Evolutionary conservation across 1,140 invertebrate species (phyloP), one percentile per base, ranked within the genome.

Genomic region (Grapholita molesta): DNA sequence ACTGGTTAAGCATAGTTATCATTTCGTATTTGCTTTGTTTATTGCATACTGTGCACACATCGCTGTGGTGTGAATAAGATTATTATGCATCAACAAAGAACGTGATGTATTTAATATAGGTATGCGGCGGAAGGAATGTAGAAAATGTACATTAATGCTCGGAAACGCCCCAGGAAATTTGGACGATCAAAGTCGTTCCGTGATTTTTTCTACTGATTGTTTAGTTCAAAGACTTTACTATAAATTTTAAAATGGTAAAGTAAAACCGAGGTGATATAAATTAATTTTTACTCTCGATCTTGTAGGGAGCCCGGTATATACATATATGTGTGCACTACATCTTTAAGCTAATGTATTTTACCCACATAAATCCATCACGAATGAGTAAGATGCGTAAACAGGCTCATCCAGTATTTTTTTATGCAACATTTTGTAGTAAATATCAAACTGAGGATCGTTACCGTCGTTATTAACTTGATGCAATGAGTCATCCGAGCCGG

Each of bases 401-500:
- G 6, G 25, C n/a, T 61, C 28, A 30, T 61, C 55, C 28, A 61
- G n/a, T 61, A 30, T 30, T 32, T 61, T 61, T 57, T 65, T 65
- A 65, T 65, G 32, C 23, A 65, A 21, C 33, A 12, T 21, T 23
- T 68, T 74, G 73, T 77, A 68, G 66, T 75, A 72, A 52, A 72
- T 69, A 38, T n/a, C 66, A 74, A 66, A 68, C 68, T 66, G 68
- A 74, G 72, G 72, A 76, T 75, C 75, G 35, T 38, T 38, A 38
- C 35, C 35, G n/a, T 38, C 35, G 80, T 77, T 77, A 73, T 77
- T 77, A 73, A 78, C 80, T 86, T 85, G 81, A 70, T 82, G 78
- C 80, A 78, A 77, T 89, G 87, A 89, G 80, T 89, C 87, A 89
- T 79, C 72, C 70, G 78, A 70, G 77, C 32, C 23, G 61, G 73